Percentiles rank a stretch among this genome's conserved stretches.
Evolutionary conservation across 1,140 invertebrate species (phyloP).

Genomic region (Ceratina calcarata): DNA sequence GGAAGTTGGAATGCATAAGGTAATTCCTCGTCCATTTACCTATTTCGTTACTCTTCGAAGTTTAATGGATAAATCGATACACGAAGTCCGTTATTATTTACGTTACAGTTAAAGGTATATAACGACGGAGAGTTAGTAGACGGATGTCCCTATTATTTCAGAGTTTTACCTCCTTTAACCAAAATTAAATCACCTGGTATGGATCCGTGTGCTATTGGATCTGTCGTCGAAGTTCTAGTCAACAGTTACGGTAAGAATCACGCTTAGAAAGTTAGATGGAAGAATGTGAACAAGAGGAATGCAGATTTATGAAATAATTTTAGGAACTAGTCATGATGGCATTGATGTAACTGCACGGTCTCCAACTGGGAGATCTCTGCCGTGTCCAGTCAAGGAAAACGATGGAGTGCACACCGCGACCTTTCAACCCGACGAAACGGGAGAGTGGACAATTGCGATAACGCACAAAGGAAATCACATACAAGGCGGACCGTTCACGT

Average conservation of each 20-base stretch:
- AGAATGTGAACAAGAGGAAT: neutral
- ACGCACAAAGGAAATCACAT: slow-evolving; percentile 97
- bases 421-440: slow-evolving; percentile 97
- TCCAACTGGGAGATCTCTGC: slow-evolving; percentile 89
- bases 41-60: slow-evolving; percentile 5
- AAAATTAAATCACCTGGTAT: slow-evolving; percentile 94
- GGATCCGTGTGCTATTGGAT: slow-evolving; percentile 96
- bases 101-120: slow-evolving; percentile 83
- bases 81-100: neutral
- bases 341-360: slow-evolving; percentile 94
- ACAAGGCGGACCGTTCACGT: slow-evolving; percentile 97
- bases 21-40: slow-evolving; percentile 34
- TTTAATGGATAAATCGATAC: slow-evolving; percentile 1
- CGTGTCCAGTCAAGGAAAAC: slow-evolving; percentile 88
- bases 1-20: slow-evolving; percentile 95
- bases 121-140: slow-evolving; percentile 85
- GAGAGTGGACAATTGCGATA: slow-evolving; percentile 97
- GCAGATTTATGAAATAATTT: slow-evolving; percentile 38
- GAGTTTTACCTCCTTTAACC: slow-evolving; percentile 91
- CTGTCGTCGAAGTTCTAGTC: slow-evolving; percentile 96
- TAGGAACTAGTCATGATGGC: slow-evolving; percentile 91
- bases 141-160: slow-evolving; percentile 89
- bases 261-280: neutral
- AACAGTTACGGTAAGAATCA: slow-evolving; percentile 86
- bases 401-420: slow-evolving; percentile 94